Evolutionary conservation across 1,140 invertebrate species (phyloP).

Genomic region (Batillaria attramentaria): DNA sequence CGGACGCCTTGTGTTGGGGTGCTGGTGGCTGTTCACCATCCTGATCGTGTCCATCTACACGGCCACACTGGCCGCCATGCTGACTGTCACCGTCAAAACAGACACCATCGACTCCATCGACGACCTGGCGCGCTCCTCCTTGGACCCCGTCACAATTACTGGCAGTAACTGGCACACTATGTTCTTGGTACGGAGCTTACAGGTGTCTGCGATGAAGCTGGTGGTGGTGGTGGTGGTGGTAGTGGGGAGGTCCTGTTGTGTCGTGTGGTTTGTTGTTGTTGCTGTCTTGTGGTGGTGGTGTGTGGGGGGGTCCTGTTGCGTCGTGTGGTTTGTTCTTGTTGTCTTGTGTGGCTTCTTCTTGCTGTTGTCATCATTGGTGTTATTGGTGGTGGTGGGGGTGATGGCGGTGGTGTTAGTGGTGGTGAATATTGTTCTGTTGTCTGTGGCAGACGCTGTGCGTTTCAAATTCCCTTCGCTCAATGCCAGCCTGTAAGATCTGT

Average conservation of each 20-base stretch:
- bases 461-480: too few species aligned
- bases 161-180: conserved; percentile 92
- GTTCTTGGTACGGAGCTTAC: conserved; percentile 76
- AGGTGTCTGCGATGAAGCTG: background rate
- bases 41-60: conserved; percentile 48
- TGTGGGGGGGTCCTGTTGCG: too few species aligned
- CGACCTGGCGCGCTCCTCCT: conserved; percentile 38
- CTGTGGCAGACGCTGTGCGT: too few species aligned
- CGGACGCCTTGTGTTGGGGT: conserved; percentile 38
- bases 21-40: conserved; percentile 51
- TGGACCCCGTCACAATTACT: conserved; percentile 91
- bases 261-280: background rate
- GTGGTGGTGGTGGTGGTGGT: background rate
- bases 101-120: conserved; percentile 38
- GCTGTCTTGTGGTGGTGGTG: background rate
- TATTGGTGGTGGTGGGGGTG: too few species aligned
- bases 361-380: too few species aligned
- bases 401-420: too few species aligned
- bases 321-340: too few species aligned
- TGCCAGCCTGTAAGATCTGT: too few species aligned
- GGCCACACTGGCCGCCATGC: conserved; percentile 45
- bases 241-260: background rate
- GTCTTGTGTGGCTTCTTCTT: too few species aligned
- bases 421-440: too few species aligned
- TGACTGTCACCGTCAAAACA: conserved; percentile 37